A percentile compares a stretch with the other conserved stretches of the same genome.
Conservation (phyloP, 2,113 vertebrate species). For the Phaethornis superciliosus region DNA sequence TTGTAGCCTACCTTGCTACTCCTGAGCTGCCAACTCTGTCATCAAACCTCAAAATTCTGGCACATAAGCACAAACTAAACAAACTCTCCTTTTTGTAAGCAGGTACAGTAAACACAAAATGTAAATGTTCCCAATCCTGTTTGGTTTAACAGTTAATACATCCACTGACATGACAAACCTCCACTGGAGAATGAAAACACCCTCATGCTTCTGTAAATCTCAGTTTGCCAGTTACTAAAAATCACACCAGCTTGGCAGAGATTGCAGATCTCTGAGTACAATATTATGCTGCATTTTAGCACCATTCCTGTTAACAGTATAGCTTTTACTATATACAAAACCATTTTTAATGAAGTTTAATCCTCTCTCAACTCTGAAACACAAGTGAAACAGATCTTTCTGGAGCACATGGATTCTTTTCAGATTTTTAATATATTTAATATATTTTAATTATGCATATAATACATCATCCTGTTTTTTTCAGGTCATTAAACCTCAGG, state of each 20-base stretch:
- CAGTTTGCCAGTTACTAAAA: neutral
- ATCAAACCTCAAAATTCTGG: neutral
- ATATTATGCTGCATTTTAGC: neutral
- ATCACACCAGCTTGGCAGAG: neutral
- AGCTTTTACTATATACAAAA: neutral
- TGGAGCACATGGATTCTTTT: neutral
- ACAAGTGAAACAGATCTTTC: neutral
- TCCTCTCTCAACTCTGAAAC: neutral
- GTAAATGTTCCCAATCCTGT: neutral
- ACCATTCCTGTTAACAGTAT: neutral
- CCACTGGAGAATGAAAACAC: neutral
- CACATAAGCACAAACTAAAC: neutral
- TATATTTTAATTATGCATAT: neutral
- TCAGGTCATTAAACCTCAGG: neutral
- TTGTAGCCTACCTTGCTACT: neutral
- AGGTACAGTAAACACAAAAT: neutral
- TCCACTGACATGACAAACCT: neutral
- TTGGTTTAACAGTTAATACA: neutral
- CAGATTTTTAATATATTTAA: neutral
- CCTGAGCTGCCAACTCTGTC: neutral
- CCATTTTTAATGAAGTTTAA: neutral
- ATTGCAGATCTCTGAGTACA: neutral
- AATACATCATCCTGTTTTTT: neutral
- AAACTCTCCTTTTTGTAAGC: neutral
- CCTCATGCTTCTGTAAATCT: neutral